Evolutionary conservation across 35 echinoderm and acorn worm species (phyloP), one percentile per base, ranked within the genome.

Genomic region (Heliocidaris tuberculata): DNA sequence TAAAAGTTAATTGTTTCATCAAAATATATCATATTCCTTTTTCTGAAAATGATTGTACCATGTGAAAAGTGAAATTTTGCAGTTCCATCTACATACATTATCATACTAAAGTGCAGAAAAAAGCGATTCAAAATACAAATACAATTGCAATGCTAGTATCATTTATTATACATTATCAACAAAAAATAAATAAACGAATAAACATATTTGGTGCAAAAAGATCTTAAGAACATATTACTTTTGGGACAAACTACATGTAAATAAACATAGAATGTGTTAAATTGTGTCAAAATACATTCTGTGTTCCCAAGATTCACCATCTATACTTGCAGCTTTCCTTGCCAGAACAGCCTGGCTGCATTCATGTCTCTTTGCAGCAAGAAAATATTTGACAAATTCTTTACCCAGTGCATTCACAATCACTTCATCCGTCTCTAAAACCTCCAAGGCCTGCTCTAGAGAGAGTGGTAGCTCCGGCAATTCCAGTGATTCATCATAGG

Each of bases 331-430:
- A 32, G 16, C 48, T 48, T 93, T 93, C 31, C 15, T 48, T 88
- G 97, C 96, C 17, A 95, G 93, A 47, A 56, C 47, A 47, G 92
- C 96, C 60, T 78, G 85, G 49, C 92, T 94, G 48, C 97, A 92
- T 94, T 99, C 98, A 65, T 95, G 87, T 27, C 93, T 94, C 59
- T 99, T 99, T n/a, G 97, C 47, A 21, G 98, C 96, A 19, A 99
- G 92, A 50, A 97, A 99, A 7, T 94, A 94, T 32, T 96, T 92
- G 86, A 97, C 93, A 59, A 99, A 99, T 29, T 99, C 98, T 47
- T 94, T 92, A 17, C 98, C 98, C n/a, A 99, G 96, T 2, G 96
- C 94, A 31, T 97, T 95, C 30, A 47, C 94, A 24, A 99, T 95
- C 6, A 97, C 94, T 27, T 94, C 94, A 88, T 97, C 96, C 31